These are phyloP conservation scores for Actinostola sp. DNA, from an alignment of 92 coral and sea anemone genomes.

Conservation along the genomic window DNA sequence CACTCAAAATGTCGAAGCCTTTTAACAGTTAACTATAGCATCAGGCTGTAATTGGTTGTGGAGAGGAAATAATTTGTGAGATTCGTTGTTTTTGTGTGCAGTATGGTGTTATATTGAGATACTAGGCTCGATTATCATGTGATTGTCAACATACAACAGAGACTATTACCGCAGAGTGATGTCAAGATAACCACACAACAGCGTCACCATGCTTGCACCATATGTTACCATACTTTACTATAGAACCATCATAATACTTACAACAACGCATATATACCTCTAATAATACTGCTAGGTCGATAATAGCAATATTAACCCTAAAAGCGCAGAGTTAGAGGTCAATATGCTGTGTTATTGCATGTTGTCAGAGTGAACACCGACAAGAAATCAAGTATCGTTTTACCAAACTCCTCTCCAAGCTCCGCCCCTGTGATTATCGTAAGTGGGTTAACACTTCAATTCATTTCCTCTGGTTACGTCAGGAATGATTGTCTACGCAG, in stretches of 20 bases:
- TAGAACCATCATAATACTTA: not conserved
- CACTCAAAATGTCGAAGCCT: no score
- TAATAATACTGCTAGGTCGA: not conserved
- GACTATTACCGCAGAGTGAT: not conserved
- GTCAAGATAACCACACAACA: slow-evolving; percentile 18
- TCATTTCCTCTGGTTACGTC: slow-evolving; percentile 31
- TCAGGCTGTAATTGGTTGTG: no score
- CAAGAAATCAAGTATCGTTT: slow-evolving; percentile 19
- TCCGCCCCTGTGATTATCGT: slow-evolving; percentile 73
- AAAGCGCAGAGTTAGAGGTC: not conserved
- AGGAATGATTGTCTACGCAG: slow-evolving; percentile 19
- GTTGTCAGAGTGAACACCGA: no score
- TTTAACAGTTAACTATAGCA: no score
- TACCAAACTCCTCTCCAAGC: slow-evolving; percentile 40
- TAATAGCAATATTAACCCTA: not conserved
- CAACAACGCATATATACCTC: not conserved
- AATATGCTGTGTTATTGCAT: not conserved
- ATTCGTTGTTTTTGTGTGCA: no score
- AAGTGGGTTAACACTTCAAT: slow-evolving; percentile 25
- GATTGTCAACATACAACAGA: slow-evolving; percentile 21
- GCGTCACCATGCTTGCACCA: slow-evolving; percentile 6
- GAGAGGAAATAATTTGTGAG: no score
- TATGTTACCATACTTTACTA: slow-evolving; percentile 17
- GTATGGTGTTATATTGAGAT: no score
- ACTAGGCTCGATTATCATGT: slow-evolving; percentile 3